Base-by-base conservation (phyloP, 2,888 invertebrate species). In the Luffia ferchaultella region DNA sequence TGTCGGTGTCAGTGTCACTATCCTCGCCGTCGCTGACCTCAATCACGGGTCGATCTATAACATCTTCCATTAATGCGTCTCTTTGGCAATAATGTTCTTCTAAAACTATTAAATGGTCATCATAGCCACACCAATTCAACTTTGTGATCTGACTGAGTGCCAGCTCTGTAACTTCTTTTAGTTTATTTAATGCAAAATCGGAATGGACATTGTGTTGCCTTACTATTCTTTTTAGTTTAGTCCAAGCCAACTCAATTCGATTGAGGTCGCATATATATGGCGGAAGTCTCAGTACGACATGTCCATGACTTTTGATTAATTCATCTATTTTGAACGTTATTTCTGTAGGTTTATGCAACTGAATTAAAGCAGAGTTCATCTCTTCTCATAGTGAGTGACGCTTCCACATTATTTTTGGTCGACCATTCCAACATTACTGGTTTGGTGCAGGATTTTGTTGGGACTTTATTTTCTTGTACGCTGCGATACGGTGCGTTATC, bases 51-150 rank as follows among this genome's bases (percentile, higher is more conserved):
- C 19, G 17, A 2, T 19, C 19, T 18, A 18, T 19, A 41, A 46
- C 42, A 49, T 54, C 43, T 20, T 54, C 51, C 42, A 56, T 52
- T 46, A 55, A 47, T 40, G 51, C 53, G 42, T 55, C 52, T 48
- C 46, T 52, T 42, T 54, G 50, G 50, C 52, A 53, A 30, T 55
- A 57, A 43, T 52, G 19, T 43, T 51, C 54, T 53, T 57, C 54
- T 20, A 53, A 49, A 49, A 20, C 41, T 42, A 51, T 45, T 20
- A 55, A 53, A 45, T 51, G 54, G 50, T 55, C 51, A 17, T 54
- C 52, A 15, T 46, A 54, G n/a, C 51, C 48, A 45, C 41, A 40
- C 55, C 55, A 57, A 52, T 57, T 51, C 52, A 52, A 44, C 15
- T 50, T 51, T 50, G 51, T 2, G 42, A 12, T 52, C 18, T 17